These are phyloP conservation scores for Drosophila parthenogenetica DNA, from an alignment of 2,888 invertebrate species.

Conservation along the genomic window DNA sequence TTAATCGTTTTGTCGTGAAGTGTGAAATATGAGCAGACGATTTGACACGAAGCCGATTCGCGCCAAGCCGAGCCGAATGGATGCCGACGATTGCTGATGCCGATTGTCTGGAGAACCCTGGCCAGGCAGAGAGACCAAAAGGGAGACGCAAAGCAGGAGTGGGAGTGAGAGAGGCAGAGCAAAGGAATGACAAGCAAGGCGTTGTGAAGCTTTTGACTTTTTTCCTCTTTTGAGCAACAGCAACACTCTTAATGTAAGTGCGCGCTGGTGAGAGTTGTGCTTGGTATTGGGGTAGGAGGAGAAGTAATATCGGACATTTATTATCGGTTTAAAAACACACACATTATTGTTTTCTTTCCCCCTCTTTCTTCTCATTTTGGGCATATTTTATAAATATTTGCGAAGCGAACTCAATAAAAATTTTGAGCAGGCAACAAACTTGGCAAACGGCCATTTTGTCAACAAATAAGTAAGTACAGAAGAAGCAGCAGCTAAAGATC, in stretches of 20 bases:
- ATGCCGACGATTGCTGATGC: constrained; percentile 1
- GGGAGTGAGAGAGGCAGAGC: background rate
- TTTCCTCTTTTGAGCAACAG: constrained; percentile 14
- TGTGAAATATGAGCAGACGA: constrained; percentile 75
- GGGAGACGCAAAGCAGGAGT: background rate
- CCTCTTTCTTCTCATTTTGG: background rate
- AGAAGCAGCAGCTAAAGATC: constrained; percentile 4
- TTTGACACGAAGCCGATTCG: constrained; percentile 1
- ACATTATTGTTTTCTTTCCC: constrained; percentile 20
- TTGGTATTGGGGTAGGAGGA: background rate
- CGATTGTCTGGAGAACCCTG: background rate
- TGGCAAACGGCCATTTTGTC: constrained; percentile 55
- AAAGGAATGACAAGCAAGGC: constrained; percentile 1
- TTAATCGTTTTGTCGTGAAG: constrained; percentile 80
- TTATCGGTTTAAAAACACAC: constrained; percentile 57
- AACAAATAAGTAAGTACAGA: constrained; percentile 28
- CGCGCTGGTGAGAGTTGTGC: background rate
- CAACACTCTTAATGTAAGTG: constrained; percentile 31
- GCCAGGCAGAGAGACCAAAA: background rate
- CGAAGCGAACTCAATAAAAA: constrained; percentile 58
- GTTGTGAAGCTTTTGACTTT: constrained; percentile 33
- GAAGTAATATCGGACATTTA: constrained; percentile 31
- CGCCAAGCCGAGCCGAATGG: constrained; percentile 36
- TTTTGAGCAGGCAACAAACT: constrained; percentile 57
- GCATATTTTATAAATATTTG: constrained; percentile 61